Base-by-base conservation (phyloP, 2,888 invertebrate species). In the Netelia inedita region DNA sequence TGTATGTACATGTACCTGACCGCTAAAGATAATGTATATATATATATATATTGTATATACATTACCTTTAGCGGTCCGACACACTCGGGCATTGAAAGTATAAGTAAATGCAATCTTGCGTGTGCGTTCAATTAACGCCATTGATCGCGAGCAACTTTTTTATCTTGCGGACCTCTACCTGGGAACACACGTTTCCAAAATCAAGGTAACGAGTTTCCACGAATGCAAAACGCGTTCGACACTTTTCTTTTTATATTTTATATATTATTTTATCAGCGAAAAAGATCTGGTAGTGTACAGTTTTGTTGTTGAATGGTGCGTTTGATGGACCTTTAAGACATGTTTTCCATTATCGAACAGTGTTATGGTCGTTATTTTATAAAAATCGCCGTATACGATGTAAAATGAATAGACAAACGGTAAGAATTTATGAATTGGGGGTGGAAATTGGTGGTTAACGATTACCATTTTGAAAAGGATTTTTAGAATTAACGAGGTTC, bases 61-160 rank as follows among this genome's bases (percentile, higher is more conserved):
- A 14, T 23, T 9, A 55, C 14, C 19, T 57, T 50, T 57, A n/a
- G 61, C 59, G 10, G 63, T 61, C 69, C 63, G 63, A 83, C 61
- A 83, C 69, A 63, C 21, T 61, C 69, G 69, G 69, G 57, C 74
- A 69, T 73, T 68, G 35, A 68, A 63, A 78, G 66, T 82, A 41
- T 43, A 19, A 35, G 43, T 53, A 19, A 35, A 55, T 53, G 68
- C 46, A 63, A 79, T 71, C 63, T 83, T 83, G 74, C 83, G 83
- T 83, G 83, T 50, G 66, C 79, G 74, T 79, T 71, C 68, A 71
- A 83, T 74, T 74, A 83, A 63, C 83, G 74, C 57, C 79, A 83
- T 79, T 79, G 69, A 79, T 83, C 79, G 74, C 79, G 21, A 43
- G n/a, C 76, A 14, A 21, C 61, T 23, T 43, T 63, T n/a, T 68